Percentiles rank a stretch among this genome's conserved stretches.
Conservation (phyloP, 1,140 invertebrate genomes). For the Anastrepha ludens region DNA sequence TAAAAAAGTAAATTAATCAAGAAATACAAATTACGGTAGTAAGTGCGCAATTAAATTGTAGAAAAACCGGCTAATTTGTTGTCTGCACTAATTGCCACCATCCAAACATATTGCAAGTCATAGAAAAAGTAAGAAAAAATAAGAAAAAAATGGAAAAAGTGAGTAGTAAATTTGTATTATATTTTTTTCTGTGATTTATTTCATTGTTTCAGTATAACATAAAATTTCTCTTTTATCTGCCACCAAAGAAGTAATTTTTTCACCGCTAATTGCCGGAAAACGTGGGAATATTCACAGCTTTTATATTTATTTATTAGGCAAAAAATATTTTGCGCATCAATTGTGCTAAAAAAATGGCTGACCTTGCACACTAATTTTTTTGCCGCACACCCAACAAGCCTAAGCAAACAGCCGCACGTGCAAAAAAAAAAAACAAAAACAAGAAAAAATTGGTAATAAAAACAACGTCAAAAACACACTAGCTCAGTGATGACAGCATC, state of each 20-base stretch:
- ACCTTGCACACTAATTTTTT: not conserved
- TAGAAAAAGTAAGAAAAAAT: no score
- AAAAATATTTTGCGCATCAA: not conserved
- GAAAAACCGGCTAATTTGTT: not conserved
- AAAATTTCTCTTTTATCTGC: not conserved
- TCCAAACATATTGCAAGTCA: not conserved
- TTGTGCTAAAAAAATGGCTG: not conserved
- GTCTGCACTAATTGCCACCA: not conserved
- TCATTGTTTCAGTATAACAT: not conserved
- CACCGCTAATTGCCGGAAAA: not conserved
- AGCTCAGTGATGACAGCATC: slow-evolving; percentile 30
- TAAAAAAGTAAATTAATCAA: slow-evolving; percentile 1
- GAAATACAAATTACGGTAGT: not conserved
- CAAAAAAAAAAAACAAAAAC: not conserved
- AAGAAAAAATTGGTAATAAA: not conserved
- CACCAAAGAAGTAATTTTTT: not conserved
- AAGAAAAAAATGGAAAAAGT: not conserved
- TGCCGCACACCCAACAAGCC: not conserved
- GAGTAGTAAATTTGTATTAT: not conserved
- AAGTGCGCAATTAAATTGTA: not conserved
- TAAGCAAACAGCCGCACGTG: not conserved
- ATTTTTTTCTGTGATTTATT: not conserved
- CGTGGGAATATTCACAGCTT: no score
- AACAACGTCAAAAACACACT: not conserved
- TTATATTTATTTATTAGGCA: not conserved